Conservation (phyloP, 2,113 vertebrate species). For the Forbesichthys agassizii region DNA sequence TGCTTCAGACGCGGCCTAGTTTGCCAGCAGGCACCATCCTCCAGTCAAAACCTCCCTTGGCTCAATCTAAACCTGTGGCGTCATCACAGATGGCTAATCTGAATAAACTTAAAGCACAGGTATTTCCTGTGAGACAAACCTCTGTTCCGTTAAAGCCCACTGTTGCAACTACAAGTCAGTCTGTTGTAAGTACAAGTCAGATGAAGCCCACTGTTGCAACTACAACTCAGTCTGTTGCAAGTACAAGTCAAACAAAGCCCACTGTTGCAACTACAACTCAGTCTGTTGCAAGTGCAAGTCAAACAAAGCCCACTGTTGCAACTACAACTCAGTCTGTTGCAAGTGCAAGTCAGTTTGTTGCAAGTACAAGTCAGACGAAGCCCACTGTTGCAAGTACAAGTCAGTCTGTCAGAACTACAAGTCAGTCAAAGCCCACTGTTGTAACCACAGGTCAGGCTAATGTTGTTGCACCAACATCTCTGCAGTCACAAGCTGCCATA, state of each 20-base stretch:
- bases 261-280: constrained; percentile 12
- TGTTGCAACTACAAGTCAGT: neutral
- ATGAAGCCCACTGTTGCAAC: neutral
- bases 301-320: neutral
- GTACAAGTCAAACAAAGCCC: neutral
- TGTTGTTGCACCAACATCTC: neutral
- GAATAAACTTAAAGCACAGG: constrained; percentile 37
- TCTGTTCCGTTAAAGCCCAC: constrained; percentile 39
- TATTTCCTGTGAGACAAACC: constrained; percentile 30
- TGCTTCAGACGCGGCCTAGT: constrained; percentile 8
- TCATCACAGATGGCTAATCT: constrained; percentile 38
- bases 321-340: constrained; percentile 17
- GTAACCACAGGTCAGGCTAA: neutral
- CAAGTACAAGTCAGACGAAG: constrained; percentile 33
- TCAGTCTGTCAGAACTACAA: neutral
- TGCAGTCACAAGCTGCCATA: constrained; percentile 23
- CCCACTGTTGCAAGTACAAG: neutral
- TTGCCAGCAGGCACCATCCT: neutral
- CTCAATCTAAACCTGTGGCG: constrained; percentile 24
- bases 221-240: constrained; percentile 4
- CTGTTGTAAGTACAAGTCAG: neutral
- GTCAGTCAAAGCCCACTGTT: neutral
- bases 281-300: neutral
- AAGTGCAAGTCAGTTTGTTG: constrained; percentile 14
- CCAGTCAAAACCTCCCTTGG: constrained; percentile 11